A percentile compares a stretch with the other conserved stretches of the same genome.
Conservation (phyloP, 2,113 vertebrate genomes). For the Physeter macrocephalus region DNA sequence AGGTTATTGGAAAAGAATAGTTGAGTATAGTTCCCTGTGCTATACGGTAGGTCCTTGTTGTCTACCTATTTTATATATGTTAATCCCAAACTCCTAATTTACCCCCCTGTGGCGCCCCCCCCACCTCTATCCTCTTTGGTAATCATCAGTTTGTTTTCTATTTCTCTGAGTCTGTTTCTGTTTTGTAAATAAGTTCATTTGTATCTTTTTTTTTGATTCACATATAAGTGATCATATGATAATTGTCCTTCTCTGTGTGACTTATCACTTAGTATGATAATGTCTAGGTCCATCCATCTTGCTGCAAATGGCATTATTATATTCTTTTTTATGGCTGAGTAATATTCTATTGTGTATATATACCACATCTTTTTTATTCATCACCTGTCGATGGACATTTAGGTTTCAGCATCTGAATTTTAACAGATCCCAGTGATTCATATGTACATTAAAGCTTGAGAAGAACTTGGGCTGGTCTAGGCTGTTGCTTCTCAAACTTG, state of each 20-base stretch:
- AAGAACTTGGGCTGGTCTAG: background rate
- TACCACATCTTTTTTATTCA: background rate
- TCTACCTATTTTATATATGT: background rate
- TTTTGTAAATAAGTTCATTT: background rate
- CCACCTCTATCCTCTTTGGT: background rate
- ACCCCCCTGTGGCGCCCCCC: rapidly evolving
- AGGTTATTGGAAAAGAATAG: too few species aligned
- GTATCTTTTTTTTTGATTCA: background rate
- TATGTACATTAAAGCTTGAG: background rate
- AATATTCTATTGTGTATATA: background rate
- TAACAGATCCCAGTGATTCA: background rate
- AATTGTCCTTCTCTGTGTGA: background rate
- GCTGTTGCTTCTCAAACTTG: background rate
- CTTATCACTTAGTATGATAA: background rate
- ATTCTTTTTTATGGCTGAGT: background rate
- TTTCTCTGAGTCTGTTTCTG: background rate
- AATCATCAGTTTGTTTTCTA: background rate
- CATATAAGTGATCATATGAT: background rate
- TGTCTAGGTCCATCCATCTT: background rate
- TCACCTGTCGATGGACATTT: too few species aligned
- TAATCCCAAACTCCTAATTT: background rate
- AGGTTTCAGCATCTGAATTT: background rate
- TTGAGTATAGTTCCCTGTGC: background rate
- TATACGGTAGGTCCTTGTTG: background rate
- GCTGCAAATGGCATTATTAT: background rate